Percentiles rank a stretch among this genome's conserved stretches.
phyloP scores from a whole-genome alignment of 2,797 vertebrate species.

The Trichosurus vulpecula region DNA sequence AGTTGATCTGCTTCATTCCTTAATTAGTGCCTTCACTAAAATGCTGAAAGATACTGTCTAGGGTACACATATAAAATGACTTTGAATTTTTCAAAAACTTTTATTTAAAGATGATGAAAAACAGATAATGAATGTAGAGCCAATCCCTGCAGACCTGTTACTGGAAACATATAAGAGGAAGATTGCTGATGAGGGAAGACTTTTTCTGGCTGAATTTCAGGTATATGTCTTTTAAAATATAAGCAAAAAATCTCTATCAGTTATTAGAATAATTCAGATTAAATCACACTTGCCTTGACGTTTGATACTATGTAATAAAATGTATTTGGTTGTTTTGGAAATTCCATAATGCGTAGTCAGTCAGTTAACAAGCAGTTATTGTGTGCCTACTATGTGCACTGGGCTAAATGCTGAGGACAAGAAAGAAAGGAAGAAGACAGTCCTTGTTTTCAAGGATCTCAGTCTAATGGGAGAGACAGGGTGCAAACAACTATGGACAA shows the following conservation, averaged over 20 bases:
- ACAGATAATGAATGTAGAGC: constrained; percentile 90
- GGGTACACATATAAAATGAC: background rate
- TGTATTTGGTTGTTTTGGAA: background rate
- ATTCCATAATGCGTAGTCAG: background rate
- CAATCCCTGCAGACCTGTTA: constrained; percentile 90
- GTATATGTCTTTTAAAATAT: constrained; percentile 79
- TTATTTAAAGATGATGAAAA: constrained; percentile 89
- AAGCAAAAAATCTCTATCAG: background rate
- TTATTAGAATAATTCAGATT: background rate
- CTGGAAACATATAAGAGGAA: constrained; percentile 93
- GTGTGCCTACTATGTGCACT: background rate
- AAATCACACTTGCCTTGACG: background rate
- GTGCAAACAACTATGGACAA: background rate
- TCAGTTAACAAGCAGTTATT: background rate
- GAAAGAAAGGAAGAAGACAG: background rate
- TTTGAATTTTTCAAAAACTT: constrained; percentile 6
- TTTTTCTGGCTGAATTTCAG: constrained; percentile 98
- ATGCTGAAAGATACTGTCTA: background rate
- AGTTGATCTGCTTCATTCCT: background rate
- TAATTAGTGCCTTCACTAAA: accelerated
- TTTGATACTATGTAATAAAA: background rate
- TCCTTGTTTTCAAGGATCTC: background rate
- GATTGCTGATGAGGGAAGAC: constrained; percentile 93
- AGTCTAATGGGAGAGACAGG: background rate
- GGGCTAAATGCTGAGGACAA: background rate